Evolutionary conservation across 2,797 vertebrate species (phyloP).

Genomic region (Mionectes olivaceus): DNA sequence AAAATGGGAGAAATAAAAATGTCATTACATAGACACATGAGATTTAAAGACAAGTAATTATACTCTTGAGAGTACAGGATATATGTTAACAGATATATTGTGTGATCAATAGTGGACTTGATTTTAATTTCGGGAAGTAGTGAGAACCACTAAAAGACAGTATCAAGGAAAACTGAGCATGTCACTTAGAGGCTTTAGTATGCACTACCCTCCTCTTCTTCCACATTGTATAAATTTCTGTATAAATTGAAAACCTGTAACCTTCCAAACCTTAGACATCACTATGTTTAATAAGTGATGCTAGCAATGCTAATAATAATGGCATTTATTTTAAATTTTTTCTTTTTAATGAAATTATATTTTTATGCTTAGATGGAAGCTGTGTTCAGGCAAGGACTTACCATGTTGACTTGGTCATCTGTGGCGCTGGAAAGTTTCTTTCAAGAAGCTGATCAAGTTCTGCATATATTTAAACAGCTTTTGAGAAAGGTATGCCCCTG

Average conservation of each 20-base stretch:
- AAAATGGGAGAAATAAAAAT: neutral
- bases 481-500: slow-evolving; percentile 79
- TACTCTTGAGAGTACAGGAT: neutral
- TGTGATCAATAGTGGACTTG: neutral
- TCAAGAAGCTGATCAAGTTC: slow-evolving; percentile 78
- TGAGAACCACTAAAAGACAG: neutral
- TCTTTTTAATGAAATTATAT: neutral
- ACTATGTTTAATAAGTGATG: neutral
- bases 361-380: slow-evolving; percentile 78
- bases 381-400: slow-evolving; percentile 81
- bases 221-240: neutral
- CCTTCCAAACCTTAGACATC: neutral
- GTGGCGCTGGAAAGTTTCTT: slow-evolving; percentile 83
- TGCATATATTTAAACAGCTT: slow-evolving; percentile 78
- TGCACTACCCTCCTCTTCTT: neutral
- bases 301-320: neutral
- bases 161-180: neutral
- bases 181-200: neutral
- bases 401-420: slow-evolving; percentile 86
- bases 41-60: neutral
- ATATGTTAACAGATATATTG: neutral
- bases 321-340: neutral
- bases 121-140: neutral
- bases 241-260: neutral
- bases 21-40: neutral